Evolutionary conservation across 1,140 invertebrate species (phyloP), one percentile per base, ranked within the genome.

Genomic region (Hycleus cichorii): DNA sequence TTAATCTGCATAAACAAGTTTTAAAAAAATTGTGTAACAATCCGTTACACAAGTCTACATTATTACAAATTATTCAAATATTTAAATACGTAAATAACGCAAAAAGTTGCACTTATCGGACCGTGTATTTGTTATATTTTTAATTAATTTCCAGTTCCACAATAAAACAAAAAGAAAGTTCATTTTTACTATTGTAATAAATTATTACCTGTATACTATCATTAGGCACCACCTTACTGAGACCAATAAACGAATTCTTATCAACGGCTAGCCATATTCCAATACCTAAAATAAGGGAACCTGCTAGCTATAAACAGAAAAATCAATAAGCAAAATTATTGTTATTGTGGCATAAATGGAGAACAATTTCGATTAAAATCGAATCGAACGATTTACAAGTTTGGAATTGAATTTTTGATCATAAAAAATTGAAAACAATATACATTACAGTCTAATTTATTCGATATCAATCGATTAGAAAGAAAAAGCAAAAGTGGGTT

Each of bases 191-290:
- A 10, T 10, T 26, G 4, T 18, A 1, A 51, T 18, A 45, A 56
- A 45, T 63, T 76, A 79, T 81, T 76, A 86, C 84, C 79, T 83
- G 71, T 62, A 82, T 71, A 55, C 77, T 72, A 49, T 78, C 75
- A 57, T 78, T 75, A 58, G 83, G 80, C 55, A 80, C 79, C 64
- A 80, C 77, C 68, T 77, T 80, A 50, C 80, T 76, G 60, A 88
- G 74, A 60, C 80, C 79, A 56, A 84, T 79, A 64, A 86, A 78
- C 6, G 87, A 86, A 59, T 77, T 80, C 63, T 82, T 82, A 71
- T 90, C 87, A 10, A 83, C 81, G 12, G 83, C 78, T 3, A 90
- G 72, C 87, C 88, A 91, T 72, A 90, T 83, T 64, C 88, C 89
- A 47, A 88, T 77, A 10, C 83, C 83, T 46, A 90, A 73, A 47